Evolutionary conservation across 2,113 vertebrate genomes (phyloP).

Genomic region (Dryoscopus gambensis): DNA sequence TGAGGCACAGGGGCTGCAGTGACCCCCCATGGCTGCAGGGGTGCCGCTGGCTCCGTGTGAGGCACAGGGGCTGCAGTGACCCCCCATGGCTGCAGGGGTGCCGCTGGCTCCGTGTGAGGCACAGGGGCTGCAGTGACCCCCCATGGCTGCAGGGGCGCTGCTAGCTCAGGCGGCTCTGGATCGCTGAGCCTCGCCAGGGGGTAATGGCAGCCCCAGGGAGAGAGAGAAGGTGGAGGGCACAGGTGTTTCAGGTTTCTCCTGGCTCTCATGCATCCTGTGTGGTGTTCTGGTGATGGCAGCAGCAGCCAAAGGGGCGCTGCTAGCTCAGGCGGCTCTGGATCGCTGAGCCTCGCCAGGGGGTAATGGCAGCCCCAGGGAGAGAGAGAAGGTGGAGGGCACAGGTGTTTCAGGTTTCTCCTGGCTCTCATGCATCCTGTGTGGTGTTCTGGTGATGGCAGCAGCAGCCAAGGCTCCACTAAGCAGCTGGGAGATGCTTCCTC

Average conservation of each 20-base stretch:
- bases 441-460: neutral
- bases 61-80: no score
- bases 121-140: neutral
- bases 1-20: no score
- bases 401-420: neutral
- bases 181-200: fast-evolving
- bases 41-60: no score
- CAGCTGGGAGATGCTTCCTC: neutral
- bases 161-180: fast-evolving
- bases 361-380: neutral
- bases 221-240: no score
- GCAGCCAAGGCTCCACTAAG: neutral
- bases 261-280: fast-evolving
- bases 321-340: fast-evolving
- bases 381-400: fast-evolving
- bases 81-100: no score
- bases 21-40: no score
- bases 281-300: neutral
- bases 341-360: fast-evolving
- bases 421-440: fast-evolving
- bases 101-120: neutral
- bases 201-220: neutral
- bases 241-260: no score
- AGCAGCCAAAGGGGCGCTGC: neutral
- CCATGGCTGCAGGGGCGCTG: neutral